A percentile compares a stretch with the other conserved stretches of the same genome.
phyloP scores from a whole-genome alignment of 2,113 vertebrate species.

The Melanotaenia duboulayi region DNA sequence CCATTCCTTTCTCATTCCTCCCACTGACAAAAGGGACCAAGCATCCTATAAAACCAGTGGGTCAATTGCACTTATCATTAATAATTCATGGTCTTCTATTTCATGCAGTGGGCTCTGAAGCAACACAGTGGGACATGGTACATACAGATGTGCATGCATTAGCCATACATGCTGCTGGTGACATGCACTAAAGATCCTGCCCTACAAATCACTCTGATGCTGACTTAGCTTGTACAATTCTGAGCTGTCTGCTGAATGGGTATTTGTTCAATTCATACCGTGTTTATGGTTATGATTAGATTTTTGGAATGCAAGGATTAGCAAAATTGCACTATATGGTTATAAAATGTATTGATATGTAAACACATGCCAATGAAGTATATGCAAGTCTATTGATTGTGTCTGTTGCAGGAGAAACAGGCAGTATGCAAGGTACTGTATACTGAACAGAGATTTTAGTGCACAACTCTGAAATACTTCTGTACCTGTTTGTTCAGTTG shows the following conservation, averaged over 20 bases:
- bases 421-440: background rate
- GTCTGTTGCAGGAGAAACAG: background rate
- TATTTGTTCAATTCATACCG: background rate
- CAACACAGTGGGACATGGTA: conserved; percentile 39
- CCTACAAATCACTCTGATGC: conserved; percentile 6
- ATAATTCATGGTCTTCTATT: conserved; percentile 72
- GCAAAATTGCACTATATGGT: background rate
- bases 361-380: background rate
- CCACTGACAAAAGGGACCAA: conserved; percentile 41
- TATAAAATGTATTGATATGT: background rate
- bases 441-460: background rate
- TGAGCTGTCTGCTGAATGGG: background rate
- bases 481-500: background rate
- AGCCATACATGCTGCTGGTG: conserved; percentile 27
- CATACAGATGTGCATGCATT: conserved; percentile 59
- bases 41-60: conserved; percentile 33
- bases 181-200: conserved; percentile 3
- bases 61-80: conserved; percentile 72
- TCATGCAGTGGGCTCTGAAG: conserved; percentile 55
- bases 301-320: background rate
- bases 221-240: conserved; percentile 12
- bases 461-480: background rate
- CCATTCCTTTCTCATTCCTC: conserved; percentile 1
- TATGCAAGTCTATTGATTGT: background rate
- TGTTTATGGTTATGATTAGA: background rate